These are phyloP conservation scores for Amphimedon queenslandica DNA, from an alignment of 37 sponge, comb jelly and placozoan genomes.

Conservation along the genomic window DNA sequence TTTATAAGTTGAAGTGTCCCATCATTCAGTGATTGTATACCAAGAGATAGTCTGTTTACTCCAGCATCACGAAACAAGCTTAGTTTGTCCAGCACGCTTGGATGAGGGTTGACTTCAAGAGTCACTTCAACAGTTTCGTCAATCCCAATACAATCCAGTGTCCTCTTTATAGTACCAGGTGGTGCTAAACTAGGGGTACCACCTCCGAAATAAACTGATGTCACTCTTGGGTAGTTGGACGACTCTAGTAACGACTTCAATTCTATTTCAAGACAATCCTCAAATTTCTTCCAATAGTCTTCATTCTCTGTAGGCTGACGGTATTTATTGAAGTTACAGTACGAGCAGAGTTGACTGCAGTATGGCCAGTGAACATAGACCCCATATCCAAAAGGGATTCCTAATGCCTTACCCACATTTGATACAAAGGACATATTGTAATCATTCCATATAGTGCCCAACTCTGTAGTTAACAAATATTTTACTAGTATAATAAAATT, in stretches of 20 bases:
- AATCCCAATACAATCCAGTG: slow-evolving; percentile 35
- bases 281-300: slow-evolving; percentile 50
- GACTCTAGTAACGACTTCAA: slow-evolving; percentile 6
- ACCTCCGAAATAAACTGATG: slow-evolving; percentile 83
- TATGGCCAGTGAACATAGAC: slow-evolving; percentile 67
- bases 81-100: slow-evolving; percentile 33
- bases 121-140: slow-evolving; percentile 41
- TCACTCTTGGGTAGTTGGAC: slow-evolving; percentile 21
- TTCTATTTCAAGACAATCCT: slow-evolving; percentile 41
- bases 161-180: slow-evolving; percentile 39
- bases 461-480: too few relatives aligned
- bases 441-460: too few relatives aligned
- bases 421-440: too few relatives aligned
- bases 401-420: too few relatives aligned
- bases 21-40: slow-evolving; percentile 52
- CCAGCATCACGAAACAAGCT: slow-evolving; percentile 68
- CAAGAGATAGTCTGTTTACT: slow-evolving; percentile 69
- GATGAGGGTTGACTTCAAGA: slow-evolving; percentile 78
- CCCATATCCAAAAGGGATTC: neutral
- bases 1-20: neutral
- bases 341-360: slow-evolving; percentile 66
- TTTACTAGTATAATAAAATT: too few relatives aligned
- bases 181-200: slow-evolving; percentile 82
- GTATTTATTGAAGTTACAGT: slow-evolving; percentile 90
- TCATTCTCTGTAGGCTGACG: slow-evolving; percentile 23